Evolutionary conservation across 2,113 vertebrate genomes (phyloP).

Genomic region (Aplodontia rufa): DNA sequence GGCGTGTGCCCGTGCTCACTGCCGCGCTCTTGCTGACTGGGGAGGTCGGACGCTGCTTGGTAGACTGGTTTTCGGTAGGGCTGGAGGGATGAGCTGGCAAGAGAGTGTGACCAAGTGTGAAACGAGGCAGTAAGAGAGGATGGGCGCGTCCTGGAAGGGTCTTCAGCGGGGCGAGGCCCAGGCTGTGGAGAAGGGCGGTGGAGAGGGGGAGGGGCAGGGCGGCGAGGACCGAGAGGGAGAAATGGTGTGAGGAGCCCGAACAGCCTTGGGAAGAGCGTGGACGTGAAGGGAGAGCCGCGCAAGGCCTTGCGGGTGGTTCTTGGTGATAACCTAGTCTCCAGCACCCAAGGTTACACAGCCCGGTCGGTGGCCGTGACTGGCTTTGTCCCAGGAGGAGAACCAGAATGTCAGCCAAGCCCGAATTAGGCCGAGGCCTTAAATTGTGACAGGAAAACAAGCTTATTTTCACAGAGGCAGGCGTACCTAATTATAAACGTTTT

Average conservation of each 20-base stretch:
- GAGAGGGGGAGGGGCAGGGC: accelerated
- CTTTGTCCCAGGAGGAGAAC: background rate
- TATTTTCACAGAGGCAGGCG: background rate
- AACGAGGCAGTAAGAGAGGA: background rate
- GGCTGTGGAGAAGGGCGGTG: background rate
- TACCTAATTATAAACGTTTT: background rate
- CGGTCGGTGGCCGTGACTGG: background rate
- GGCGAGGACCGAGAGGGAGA: background rate
- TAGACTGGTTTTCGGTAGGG: no score
- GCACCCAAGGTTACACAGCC: accelerated
- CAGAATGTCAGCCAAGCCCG: background rate
- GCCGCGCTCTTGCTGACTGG: background rate
- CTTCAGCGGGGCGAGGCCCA: background rate
- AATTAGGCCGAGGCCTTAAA: background rate
- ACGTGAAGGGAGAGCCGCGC: accelerated
- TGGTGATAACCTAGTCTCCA: accelerated
- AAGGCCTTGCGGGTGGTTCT: background rate
- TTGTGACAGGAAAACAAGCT: background rate
- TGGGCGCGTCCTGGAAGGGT: background rate
- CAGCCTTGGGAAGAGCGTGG: background rate
- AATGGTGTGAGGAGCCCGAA: background rate
- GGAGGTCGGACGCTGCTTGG: accelerated
- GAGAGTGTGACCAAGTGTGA: background rate
- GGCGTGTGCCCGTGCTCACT: accelerated
- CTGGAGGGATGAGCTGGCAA: accelerated